These are phyloP conservation scores for Muschampia plurimacula DNA, from an alignment of 2,888 invertebrate species.

Conservation along the genomic window DNA sequence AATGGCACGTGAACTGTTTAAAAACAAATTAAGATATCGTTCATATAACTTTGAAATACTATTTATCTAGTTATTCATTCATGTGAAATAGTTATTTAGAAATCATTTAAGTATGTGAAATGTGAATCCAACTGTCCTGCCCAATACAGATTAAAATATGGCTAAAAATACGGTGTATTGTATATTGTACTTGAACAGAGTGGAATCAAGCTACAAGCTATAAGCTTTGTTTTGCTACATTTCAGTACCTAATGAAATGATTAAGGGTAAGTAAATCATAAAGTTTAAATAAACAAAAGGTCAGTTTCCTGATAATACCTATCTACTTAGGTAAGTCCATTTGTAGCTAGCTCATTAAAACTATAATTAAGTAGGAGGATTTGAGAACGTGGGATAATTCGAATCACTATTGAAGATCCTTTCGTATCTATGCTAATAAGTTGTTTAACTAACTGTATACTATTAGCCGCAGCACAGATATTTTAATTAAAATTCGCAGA, in stretches of 20 bases:
- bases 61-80: too few relatives aligned
- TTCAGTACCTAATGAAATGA: too few relatives aligned
- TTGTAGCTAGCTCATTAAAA: neutral
- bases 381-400: conserved; percentile 8
- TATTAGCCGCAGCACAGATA: too few relatives aligned
- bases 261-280: too few relatives aligned
- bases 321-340: neutral
- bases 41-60: neutral
- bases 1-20: conserved; percentile 31
- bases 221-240: too few relatives aligned
- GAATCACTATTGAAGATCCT: conserved; percentile 9
- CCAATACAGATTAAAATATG: neutral
- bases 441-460: neutral
- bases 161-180: too few relatives aligned
- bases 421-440: conserved; percentile 4
- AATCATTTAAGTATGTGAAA: too few relatives aligned
- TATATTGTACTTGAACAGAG: neutral
- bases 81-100: too few relatives aligned
- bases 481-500: too few relatives aligned
- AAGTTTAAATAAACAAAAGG: neutral
- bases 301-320: neutral
- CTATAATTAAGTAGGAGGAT: conserved; percentile 14
- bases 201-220: neutral
- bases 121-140: neutral
- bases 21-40: neutral